phyloP scores from a whole-genome alignment of 2,797 vertebrate genomes.

The Sternotherus odoratus region DNA sequence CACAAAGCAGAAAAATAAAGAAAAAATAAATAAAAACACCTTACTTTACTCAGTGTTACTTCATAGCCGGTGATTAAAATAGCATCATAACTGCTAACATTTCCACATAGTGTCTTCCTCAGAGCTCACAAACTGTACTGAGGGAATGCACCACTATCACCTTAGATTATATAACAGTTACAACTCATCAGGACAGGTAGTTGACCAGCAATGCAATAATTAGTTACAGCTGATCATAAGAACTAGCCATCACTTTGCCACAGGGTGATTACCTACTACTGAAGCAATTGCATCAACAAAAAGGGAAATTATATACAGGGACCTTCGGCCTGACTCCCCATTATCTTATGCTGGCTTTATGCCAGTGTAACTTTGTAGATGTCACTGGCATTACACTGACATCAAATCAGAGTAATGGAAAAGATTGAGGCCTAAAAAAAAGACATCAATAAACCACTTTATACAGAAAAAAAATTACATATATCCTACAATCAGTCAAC shows the following conservation, averaged over 20 bases:
- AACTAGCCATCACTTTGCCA: conserved; percentile 40
- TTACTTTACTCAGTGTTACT: neutral
- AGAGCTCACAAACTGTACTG: neutral
- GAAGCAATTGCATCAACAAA: conserved; percentile 3
- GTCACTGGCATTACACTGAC: neutral
- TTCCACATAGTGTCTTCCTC: neutral
- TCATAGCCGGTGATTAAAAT: neutral
- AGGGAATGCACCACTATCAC: conserved; percentile 28
- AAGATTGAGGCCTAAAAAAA: neutral
- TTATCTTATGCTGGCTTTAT: neutral
- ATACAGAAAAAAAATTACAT: neutral
- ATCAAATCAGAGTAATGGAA: neutral
- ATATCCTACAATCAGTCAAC: neutral
- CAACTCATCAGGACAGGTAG: conserved; percentile 41
- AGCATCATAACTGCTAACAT: neutral
- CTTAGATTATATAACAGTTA: conserved; percentile 55
- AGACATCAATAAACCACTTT: neutral
- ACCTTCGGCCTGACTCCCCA: fast-evolving
- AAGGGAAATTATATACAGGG: neutral
- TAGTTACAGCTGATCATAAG: conserved; percentile 60
- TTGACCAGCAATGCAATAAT: conserved; percentile 60
- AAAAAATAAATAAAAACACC: neutral
- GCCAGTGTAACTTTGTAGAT: neutral
- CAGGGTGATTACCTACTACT: neutral
- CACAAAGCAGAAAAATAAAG: neutral